phyloP scores from a whole-genome alignment of 2,113 vertebrate genomes.

The Gracilinanus agilis region DNA sequence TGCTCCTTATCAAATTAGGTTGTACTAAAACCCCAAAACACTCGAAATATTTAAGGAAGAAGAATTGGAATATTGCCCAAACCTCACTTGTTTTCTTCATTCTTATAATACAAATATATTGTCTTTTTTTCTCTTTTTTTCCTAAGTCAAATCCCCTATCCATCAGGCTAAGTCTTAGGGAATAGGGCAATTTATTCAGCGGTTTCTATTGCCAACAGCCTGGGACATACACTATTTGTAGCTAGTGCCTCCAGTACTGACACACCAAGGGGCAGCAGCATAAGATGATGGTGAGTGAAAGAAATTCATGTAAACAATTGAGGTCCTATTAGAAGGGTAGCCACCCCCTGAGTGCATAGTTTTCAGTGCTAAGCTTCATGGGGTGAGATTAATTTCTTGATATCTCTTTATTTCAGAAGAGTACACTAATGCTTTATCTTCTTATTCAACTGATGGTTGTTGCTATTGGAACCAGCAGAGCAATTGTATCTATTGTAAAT shows the following conservation, averaged over 20 bases:
- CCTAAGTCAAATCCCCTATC: constrained; percentile 67
- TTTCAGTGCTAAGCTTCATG: background rate
- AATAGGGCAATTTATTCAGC: constrained; percentile 22
- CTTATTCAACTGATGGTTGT: background rate
- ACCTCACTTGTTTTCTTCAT: constrained; percentile 1
- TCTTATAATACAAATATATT: constrained; percentile 49
- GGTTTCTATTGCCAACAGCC: constrained; percentile 65
- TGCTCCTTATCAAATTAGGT: constrained; percentile 47
- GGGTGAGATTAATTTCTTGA: background rate
- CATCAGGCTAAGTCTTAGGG: constrained; percentile 61
- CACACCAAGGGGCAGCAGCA: background rate
- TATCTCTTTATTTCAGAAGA: background rate
- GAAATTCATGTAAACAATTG: background rate
- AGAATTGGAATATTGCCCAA: background rate
- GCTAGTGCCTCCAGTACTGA: background rate
- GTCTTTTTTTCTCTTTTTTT: constrained; percentile 57
- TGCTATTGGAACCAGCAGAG: background rate
- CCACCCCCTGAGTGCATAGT: background rate
- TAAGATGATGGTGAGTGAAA: background rate
- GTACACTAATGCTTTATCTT: background rate
- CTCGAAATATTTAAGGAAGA: constrained; percentile 48
- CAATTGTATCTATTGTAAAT: background rate
- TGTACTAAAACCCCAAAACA: constrained; percentile 30
- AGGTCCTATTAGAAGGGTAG: background rate
- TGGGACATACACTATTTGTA: constrained; percentile 36